Conservation (phyloP, 1,140 invertebrate genomes). For the Eulimnadia texana region DNA sequence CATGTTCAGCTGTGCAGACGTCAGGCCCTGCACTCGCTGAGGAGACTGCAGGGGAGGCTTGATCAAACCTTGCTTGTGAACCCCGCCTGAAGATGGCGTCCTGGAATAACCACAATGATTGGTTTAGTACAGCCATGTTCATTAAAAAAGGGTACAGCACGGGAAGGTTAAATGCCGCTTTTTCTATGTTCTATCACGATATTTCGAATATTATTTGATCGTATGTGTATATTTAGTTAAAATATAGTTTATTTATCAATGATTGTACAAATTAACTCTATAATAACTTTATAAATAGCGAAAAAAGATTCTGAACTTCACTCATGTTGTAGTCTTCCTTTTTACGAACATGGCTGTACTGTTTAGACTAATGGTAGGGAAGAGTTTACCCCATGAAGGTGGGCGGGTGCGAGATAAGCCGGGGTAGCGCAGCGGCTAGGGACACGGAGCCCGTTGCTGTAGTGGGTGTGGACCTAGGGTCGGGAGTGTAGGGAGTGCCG, state of each 20-base stretch:
- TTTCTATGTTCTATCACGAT: no score
- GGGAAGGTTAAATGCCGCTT: no score
- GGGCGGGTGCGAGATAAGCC: constrained; percentile 43
- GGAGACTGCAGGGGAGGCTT: constrained; percentile 9
- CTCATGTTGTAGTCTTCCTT: no score
- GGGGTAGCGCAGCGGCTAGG: constrained; percentile 44
- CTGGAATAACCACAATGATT: background rate
- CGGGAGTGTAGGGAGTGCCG: constrained; percentile 27
- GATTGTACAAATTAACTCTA: no score
- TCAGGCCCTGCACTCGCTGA: constrained; percentile 17
- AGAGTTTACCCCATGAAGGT: background rate
- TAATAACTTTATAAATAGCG: no score
- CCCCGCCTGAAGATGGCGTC: background rate
- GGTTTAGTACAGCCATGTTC: background rate
- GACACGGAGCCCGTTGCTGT: constrained; percentile 35
- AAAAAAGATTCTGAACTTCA: no score
- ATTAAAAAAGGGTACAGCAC: no score
- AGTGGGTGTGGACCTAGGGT: constrained; percentile 20
- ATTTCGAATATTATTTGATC: no score
- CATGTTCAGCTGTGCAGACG: background rate
- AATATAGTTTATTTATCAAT: no score
- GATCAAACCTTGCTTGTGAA: background rate
- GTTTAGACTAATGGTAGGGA: background rate
- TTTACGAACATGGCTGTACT: no score
- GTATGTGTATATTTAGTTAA: no score